A percentile compares a stretch with the other conserved stretches of the same genome.
Conservation (phyloP, 2,888 invertebrate genomes). For the Steinernema hermaphroditum region DNA sequence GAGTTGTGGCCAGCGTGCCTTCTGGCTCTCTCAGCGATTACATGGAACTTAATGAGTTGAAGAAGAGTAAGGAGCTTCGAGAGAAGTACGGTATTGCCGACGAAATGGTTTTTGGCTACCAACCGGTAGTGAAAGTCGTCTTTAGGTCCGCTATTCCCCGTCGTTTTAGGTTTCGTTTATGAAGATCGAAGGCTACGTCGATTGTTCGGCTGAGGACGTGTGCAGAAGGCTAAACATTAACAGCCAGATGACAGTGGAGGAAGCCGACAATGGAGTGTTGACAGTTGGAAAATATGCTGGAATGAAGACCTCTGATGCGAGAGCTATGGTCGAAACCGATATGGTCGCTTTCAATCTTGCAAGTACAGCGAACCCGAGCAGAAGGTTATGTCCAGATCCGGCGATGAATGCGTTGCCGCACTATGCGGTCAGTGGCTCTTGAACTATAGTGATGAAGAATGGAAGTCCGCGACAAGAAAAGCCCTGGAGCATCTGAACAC, state of each 20-base stretch:
- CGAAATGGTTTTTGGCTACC: constrained; percentile 77
- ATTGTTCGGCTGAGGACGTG: constrained; percentile 79
- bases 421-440: constrained; percentile 97
- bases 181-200: constrained; percentile 73
- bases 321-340: constrained; percentile 80
- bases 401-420: constrained; percentile 97
- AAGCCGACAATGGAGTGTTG: constrained; percentile 80
- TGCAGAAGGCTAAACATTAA: constrained; percentile 91
- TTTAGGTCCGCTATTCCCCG: background rate
- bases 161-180: constrained; percentile 39
- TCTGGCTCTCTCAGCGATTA: constrained; percentile 98
- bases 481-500: constrained; percentile 80
- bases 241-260: constrained; percentile 85
- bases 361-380: constrained; percentile 91
- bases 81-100: constrained; percentile 88
- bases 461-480: constrained; percentile 79
- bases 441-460: constrained; percentile 87
- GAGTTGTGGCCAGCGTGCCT: constrained; percentile 94
- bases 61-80: constrained; percentile 79
- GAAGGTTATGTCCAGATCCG: constrained; percentile 84
- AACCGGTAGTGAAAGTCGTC: constrained; percentile 71
- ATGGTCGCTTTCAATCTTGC: constrained; percentile 51
- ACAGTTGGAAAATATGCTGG: constrained; percentile 85
- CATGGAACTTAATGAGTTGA: constrained; percentile 88
- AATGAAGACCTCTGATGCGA: constrained; percentile 88